A percentile compares a stretch with the other conserved stretches of the same genome.
Conservation (phyloP, 2,113 vertebrate genomes). For the Paratilapia polleni region DNA sequence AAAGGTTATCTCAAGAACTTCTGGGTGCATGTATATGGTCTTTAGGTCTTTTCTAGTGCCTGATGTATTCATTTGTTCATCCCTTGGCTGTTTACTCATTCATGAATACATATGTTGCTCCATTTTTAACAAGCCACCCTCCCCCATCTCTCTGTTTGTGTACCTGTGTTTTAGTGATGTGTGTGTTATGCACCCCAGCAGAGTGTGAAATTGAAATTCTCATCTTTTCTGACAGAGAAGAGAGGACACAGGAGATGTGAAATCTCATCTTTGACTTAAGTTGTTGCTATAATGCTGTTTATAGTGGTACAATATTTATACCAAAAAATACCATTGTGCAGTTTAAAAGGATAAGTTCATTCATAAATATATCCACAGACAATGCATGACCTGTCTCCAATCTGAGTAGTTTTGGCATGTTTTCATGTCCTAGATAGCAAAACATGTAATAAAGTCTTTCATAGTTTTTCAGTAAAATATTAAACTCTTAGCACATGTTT, state of each 20-base stretch:
- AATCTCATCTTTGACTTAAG: slow-evolving; percentile 49
- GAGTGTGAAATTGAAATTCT: slow-evolving; percentile 78
- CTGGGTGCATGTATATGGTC: background rate
- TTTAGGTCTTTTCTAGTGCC: background rate
- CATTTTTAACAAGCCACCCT: slow-evolving; percentile 9
- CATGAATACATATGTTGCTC: slow-evolving; percentile 56
- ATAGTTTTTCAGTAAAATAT: background rate
- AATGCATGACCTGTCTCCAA: background rate
- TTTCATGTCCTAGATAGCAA: background rate
- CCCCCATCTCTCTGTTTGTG: background rate
- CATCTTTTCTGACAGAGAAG: slow-evolving; percentile 57
- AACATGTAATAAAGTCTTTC: background rate
- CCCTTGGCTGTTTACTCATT: slow-evolving; percentile 48
- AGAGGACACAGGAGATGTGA: slow-evolving; percentile 37
- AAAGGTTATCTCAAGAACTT: background rate
- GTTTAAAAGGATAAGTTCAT: background rate
- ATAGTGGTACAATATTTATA: background rate
- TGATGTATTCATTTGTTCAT: slow-evolving; percentile 45
- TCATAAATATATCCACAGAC: background rate
- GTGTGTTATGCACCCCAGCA: slow-evolving; percentile 59
- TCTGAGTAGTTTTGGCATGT: background rate
- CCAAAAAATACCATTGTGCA: background rate
- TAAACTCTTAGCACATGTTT: background rate
- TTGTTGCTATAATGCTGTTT: slow-evolving; percentile 9
- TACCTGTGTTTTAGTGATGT: slow-evolving; percentile 54